phyloP scores from a whole-genome alignment of 2,888 invertebrate species.

The Flexamia atlantica region DNA sequence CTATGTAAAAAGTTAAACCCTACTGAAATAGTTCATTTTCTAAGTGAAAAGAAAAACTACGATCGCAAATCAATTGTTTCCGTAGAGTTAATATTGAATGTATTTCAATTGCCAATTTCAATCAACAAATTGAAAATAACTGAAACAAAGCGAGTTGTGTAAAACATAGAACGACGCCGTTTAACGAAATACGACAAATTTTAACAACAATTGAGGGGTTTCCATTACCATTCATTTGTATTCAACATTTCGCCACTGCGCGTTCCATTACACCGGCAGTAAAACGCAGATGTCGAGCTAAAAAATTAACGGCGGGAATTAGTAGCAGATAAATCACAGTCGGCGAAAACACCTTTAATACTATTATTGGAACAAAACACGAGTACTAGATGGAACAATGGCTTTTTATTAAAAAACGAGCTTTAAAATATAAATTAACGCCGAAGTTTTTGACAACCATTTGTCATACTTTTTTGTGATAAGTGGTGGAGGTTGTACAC shows the following conservation, averaged over 20 bases:
- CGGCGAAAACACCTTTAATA: neutral
- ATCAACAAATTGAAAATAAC: conserved; percentile 6
- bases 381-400: neutral
- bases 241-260: conserved; percentile 27
- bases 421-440: too few relatives aligned
- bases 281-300: conserved; percentile 42
- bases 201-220: conserved; percentile 41
- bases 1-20: too few relatives aligned
- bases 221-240: conserved; percentile 44
- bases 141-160: conserved; percentile 5
- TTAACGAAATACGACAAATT: conserved; percentile 34
- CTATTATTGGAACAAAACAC: neutral
- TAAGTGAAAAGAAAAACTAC: neutral
- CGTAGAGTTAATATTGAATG: neutral
- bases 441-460: too few relatives aligned
- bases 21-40: too few relatives aligned
- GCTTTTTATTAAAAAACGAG: too few relatives aligned
- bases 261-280: conserved; percentile 23
- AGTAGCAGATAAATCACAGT: conserved; percentile 14
- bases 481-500: too few relatives aligned
- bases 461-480: too few relatives aligned
- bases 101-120: conserved; percentile 5
- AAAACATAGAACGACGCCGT: conserved; percentile 17
- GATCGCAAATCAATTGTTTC: neutral
- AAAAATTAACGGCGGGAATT: conserved; percentile 39